A percentile compares a stretch with the other conserved stretches of the same genome.
phyloP scores from a whole-genome alignment of 2,797 vertebrate species.

The Bothrops alternatus region DNA sequence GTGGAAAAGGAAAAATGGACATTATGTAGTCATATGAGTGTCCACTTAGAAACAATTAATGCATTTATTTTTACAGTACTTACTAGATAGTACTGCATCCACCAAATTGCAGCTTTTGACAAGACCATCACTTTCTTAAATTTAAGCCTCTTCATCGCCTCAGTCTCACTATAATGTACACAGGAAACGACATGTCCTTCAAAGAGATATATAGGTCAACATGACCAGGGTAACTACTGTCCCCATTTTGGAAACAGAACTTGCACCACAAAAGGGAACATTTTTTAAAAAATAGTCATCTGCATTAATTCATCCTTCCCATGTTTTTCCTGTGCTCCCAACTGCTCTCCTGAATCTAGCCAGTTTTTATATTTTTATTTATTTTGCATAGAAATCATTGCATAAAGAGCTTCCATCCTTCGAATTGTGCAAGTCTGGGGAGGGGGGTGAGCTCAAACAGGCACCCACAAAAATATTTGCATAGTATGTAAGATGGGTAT shows the following conservation, averaged over 20 bases:
- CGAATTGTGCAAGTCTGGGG: conserved; percentile 33
- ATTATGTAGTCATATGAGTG: background rate
- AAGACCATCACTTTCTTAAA: background rate
- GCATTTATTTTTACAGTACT: background rate
- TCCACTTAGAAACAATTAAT: background rate
- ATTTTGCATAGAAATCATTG: conserved; percentile 69
- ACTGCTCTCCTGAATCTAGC: conserved; percentile 40
- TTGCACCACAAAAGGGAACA: background rate
- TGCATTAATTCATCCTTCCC: background rate
- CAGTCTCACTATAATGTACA: background rate
- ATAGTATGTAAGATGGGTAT: conserved; percentile 64
- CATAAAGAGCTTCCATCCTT: conserved; percentile 52
- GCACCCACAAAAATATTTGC: conserved; percentile 51
- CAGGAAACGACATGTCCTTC: conserved; percentile 1
- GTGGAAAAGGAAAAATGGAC: background rate
- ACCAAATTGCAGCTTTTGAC: background rate
- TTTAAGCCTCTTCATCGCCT: background rate
- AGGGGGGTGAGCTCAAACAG: background rate
- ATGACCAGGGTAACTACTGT: conserved; percentile 35
- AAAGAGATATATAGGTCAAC: conserved; percentile 34
- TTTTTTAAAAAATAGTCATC: background rate
- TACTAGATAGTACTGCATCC: background rate
- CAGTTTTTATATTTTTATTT: background rate
- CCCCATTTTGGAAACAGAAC: conserved; percentile 41
- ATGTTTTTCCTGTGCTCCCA: conserved; percentile 2